These are phyloP conservation scores for Hexactinellida sp. DNA, from an alignment of 37 sponge, comb jelly and placozoan genomes.

Conservation along the genomic window DNA sequence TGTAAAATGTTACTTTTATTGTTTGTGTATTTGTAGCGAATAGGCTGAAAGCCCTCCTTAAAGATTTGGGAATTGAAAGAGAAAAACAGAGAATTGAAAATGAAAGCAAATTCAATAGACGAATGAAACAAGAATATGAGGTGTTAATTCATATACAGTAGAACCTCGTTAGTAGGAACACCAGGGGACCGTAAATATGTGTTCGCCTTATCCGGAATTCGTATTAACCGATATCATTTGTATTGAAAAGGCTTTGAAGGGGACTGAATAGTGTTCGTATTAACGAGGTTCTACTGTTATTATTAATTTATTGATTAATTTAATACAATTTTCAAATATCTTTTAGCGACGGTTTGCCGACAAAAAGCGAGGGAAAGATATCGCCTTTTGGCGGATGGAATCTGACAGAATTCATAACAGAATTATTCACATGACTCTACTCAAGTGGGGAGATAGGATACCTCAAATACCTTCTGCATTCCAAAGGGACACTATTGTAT, in stretches of 20 bases:
- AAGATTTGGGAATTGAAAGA: background rate
- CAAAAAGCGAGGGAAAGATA: conserved; percentile 19
- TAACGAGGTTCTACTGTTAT: too few species aligned
- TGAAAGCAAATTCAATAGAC: background rate
- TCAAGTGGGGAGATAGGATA: background rate
- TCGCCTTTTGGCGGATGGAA: conserved; percentile 58
- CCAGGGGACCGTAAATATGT: too few species aligned
- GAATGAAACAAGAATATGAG: conserved; percentile 4
- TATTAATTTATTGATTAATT: too few species aligned
- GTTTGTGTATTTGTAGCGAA: conserved; percentile 1
- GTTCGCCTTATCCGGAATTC: too few species aligned
- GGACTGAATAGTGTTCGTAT: too few species aligned
- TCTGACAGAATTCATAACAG: conserved; percentile 58
- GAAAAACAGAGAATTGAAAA: background rate
- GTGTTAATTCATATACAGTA: too few species aligned
- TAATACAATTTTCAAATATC: too few species aligned
- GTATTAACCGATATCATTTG: too few species aligned
- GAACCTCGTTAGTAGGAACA: too few species aligned
- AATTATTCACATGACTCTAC: conserved; percentile 7
- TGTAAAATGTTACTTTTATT: too few species aligned
- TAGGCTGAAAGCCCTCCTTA: background rate
- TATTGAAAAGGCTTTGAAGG: too few species aligned
- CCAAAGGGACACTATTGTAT: background rate
- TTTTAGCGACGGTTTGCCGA: background rate
- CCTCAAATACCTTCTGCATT: background rate